Conservation (phyloP, 2,113 vertebrate genomes). For the Gavia stellata region DNA sequence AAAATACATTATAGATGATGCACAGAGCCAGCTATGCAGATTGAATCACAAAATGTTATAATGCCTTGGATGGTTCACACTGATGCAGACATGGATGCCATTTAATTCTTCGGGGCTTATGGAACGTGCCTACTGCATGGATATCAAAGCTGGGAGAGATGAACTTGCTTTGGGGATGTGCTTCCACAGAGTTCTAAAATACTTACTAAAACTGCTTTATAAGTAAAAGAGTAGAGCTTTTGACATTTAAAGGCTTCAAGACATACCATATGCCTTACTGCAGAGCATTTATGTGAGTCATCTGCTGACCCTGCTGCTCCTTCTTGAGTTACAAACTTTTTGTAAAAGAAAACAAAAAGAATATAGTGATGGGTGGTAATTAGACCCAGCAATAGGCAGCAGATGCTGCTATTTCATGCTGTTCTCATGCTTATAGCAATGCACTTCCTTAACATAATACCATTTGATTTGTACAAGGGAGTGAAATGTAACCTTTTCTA, state of each 20-base stretch:
- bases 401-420: not conserved
- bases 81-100: not conserved
- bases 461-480: not conserved
- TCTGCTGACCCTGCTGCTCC: not conserved
- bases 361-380: not conserved
- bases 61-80: not conserved
- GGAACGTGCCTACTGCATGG: not conserved
- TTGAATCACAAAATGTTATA: not conserved
- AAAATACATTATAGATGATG: not conserved
- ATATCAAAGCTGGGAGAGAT: not conserved
- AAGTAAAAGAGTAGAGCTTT: not conserved
- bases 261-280: fast-evolving
- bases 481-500: not conserved
- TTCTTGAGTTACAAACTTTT: not conserved
- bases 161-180: not conserved
- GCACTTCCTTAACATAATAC: not conserved
- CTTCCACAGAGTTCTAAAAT: not conserved
- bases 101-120: not conserved
- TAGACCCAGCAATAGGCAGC: not conserved
- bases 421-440: not conserved
- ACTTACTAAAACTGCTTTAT: not conserved
- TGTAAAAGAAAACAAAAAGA: not conserved
- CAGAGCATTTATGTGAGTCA: not conserved
- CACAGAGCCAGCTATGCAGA: not conserved
- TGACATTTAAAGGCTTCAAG: not conserved